phyloP scores from a whole-genome alignment of 2,113 vertebrate genomes.

The cattle (Bos taurus) region ARS-UCD2.0 NC_037352.1:26551001-26551500 shows the following conservation, averaged over 20 bases:
- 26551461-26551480: neutral
- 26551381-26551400: constrained; percentile 24
- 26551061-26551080: neutral
- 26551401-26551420: neutral
- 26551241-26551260: constrained; percentile 19
- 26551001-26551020: neutral
- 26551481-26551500: neutral
- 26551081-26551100: neutral
- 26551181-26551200: neutral
- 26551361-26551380: constrained; percentile 80
- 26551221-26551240: neutral
- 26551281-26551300: constrained; percentile 94
- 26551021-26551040: neutral
- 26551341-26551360: constrained; percentile 87
- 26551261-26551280: constrained; percentile 91
- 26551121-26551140: neutral
- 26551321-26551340: constrained; percentile 92
- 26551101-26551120: neutral
- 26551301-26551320: constrained; percentile 92
- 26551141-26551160: neutral
- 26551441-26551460: neutral
- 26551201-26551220: neutral
- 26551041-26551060: neutral
- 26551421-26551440: neutral
- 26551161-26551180: neutral